These are phyloP conservation scores for Ips typographus DNA, from an alignment of 1,140 invertebrate genomes.

Conservation along the genomic window DNA sequence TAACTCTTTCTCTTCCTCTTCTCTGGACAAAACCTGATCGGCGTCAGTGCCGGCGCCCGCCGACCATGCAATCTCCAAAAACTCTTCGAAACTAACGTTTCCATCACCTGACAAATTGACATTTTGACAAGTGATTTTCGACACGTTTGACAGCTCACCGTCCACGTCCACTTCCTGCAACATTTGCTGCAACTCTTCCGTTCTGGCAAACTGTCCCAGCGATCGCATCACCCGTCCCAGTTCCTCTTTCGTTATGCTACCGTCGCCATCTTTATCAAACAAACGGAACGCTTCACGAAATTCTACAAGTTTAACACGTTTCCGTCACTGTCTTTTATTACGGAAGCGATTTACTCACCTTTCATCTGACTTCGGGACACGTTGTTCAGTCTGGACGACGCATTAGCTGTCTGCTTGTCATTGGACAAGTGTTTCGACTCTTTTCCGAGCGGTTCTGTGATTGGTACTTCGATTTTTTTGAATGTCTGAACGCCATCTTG, in stretches of 20 bases:
- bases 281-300: constrained; percentile 85
- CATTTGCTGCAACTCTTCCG: constrained; percentile 83
- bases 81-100: constrained; percentile 90
- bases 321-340: no score
- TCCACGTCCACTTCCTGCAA: constrained; percentile 88
- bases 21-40: constrained; percentile 49
- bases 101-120: constrained; percentile 68
- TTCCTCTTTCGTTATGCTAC: constrained; percentile 84
- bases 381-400: constrained; percentile 52
- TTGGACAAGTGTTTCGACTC: constrained; percentile 1
- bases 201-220: constrained; percentile 79
- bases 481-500: constrained; percentile 17
- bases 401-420: constrained; percentile 4
- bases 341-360: constrained; percentile 52
- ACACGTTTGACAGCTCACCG: constrained; percentile 58
- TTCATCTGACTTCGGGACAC: constrained; percentile 78
- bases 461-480: constrained; percentile 9
- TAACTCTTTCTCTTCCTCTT: constrained; percentile 83
- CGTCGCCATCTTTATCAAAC: constrained; percentile 87
- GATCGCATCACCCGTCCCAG: constrained; percentile 82
- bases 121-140: constrained; percentile 5
- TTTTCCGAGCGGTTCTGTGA: constrained; percentile 2
- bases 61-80: constrained; percentile 84
- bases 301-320: constrained; percentile 55
- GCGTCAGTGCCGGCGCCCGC: constrained; percentile 60